Conservation (phyloP, 2,888 invertebrate genomes). For the Spialia ferax region DNA sequence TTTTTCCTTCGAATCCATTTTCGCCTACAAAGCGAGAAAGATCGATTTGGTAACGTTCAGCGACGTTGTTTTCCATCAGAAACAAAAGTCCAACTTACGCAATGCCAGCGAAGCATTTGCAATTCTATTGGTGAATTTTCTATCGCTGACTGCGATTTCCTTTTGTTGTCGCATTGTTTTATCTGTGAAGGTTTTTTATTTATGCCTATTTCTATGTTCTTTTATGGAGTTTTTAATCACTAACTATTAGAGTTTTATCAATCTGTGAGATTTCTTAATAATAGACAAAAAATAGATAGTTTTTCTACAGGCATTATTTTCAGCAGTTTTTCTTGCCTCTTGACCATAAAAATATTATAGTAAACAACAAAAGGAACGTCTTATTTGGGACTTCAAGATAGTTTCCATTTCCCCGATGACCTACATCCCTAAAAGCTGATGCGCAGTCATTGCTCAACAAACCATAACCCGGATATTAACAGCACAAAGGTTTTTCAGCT, state of each 20-base stretch:
- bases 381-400: conserved; percentile 27
- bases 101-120: conserved; percentile 25
- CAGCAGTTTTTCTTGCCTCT: no score
- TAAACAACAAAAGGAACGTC: no score
- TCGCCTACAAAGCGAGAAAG: conserved; percentile 27
- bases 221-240: neutral
- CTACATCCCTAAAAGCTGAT: conserved; percentile 44
- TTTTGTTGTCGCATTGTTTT: conserved; percentile 16
- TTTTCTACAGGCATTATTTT: no score
- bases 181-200: neutral
- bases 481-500: conserved; percentile 72
- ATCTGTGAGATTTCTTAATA: no score
- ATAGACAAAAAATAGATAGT: no score
- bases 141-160: conserved; percentile 16
- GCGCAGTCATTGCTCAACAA: conserved; percentile 60
- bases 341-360: neutral
- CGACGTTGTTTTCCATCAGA: conserved; percentile 23
- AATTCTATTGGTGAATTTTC: conserved; percentile 33
- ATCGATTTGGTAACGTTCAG: conserved; percentile 22
- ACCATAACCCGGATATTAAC: conserved; percentile 66
- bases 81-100: conserved; percentile 34
- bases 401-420: conserved; percentile 38
- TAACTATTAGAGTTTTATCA: no score
- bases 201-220: neutral
- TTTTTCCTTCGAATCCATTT: conserved; percentile 19